phyloP scores from a whole-genome alignment of 2,797 vertebrate species.

The Rhynchonycteris naso region DNA sequence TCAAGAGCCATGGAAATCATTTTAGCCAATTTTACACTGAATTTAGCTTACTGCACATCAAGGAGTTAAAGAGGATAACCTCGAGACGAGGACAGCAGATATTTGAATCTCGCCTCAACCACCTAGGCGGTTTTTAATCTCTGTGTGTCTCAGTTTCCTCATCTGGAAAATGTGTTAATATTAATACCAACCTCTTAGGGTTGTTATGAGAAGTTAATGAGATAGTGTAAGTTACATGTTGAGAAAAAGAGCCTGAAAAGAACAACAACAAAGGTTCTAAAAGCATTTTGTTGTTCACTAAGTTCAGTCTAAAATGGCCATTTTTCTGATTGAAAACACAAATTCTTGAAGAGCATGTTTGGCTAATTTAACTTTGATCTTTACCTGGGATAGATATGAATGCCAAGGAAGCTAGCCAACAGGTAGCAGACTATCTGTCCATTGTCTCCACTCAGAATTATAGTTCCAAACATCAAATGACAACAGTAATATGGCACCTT shows the following conservation, averaged over 20 bases:
- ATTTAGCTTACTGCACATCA: not conserved
- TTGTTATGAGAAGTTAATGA: not conserved
- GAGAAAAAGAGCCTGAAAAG: not conserved
- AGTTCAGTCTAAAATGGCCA: not conserved
- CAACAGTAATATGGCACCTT: not conserved
- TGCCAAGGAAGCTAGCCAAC: not conserved
- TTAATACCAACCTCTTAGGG: not conserved
- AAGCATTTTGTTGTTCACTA: not conserved
- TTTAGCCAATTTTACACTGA: not conserved
- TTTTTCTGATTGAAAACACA: not conserved
- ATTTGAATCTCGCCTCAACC: not conserved
- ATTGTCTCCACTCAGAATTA: not conserved
- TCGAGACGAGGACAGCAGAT: not conserved
- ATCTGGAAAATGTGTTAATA: constrained; percentile 3
- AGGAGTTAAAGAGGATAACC: not conserved
- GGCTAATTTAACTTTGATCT: not conserved
- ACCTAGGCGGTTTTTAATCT: not conserved
- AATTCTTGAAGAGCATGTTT: not conserved
- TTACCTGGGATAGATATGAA: not conserved
- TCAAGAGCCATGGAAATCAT: not conserved
- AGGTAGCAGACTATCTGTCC: not conserved
- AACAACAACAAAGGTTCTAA: not conserved
- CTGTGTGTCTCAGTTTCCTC: not conserved
- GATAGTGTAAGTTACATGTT: not conserved
- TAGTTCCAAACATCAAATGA: not conserved